phyloP scores from a whole-genome alignment of 1,140 invertebrate genomes.

The Diachasma alloeum region DNA sequence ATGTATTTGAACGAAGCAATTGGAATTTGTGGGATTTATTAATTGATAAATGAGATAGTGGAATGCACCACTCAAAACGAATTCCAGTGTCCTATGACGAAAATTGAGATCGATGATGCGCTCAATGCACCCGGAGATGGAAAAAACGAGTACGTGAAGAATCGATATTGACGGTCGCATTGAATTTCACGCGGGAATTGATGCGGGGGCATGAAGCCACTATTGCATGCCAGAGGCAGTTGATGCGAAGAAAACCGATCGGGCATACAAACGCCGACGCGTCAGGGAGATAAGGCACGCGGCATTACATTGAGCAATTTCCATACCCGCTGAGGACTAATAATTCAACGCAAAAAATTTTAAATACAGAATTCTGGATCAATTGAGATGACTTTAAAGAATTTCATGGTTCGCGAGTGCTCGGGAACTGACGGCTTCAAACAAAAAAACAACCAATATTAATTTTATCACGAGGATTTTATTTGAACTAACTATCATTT shows the following conservation, averaged over 20 bases:
- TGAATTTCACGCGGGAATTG: conserved; percentile 1
- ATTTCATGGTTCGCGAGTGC: too few relatives aligned
- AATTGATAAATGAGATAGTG: neutral
- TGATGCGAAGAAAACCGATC: neutral
- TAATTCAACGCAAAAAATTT: neutral
- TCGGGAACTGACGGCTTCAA: too few relatives aligned
- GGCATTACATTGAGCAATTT: neutral
- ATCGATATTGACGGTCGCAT: neutral
- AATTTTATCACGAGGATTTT: too few relatives aligned
- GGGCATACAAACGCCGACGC: neutral
- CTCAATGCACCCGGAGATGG: neutral
- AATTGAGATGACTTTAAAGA: too few relatives aligned
- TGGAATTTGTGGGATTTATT: neutral
- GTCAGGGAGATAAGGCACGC: neutral
- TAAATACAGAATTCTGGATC: too few relatives aligned
- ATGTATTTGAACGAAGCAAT: too few relatives aligned
- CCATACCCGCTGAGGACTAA: neutral
- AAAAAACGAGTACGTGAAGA: neutral
- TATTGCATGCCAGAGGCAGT: conserved; percentile 6
- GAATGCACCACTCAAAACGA: neutral
- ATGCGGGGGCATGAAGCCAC: neutral
- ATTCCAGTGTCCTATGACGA: neutral
- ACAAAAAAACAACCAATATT: too few relatives aligned
- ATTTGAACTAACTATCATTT: too few relatives aligned
- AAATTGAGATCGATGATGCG: conserved; percentile 5